Evolutionary conservation across 2,888 invertebrate species (phyloP), one percentile per base, ranked within the genome.

Genomic region (Drosophila histrio): DNA sequence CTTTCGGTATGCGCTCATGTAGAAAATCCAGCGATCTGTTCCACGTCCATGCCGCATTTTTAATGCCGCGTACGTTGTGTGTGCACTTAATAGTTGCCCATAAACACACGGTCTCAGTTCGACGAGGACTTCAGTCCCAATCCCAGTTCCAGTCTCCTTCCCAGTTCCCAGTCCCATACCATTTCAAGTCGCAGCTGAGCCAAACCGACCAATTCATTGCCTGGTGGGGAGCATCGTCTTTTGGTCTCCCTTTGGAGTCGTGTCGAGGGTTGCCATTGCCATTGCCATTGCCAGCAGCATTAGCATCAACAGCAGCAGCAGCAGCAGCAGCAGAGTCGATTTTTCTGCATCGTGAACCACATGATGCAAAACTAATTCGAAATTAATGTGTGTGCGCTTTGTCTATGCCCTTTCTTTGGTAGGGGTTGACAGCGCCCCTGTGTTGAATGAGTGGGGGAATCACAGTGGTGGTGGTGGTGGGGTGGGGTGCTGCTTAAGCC

Each of bases 351-450:
- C 91, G 91, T 90, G 88, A 89, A 91, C 90, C 91, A 91, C 91
- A 91, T 91, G 92, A 91, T 92, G 92, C 91, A 91, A 91, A 91
- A 91, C 91, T 91, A 91, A 91, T 92, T 92, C 90, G 91, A 91
- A 92, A 91, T 92, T 92, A 92, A 91, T 91, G 91, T 90, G 90
- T 89, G 90, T 90, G 82, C 86, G 88, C 89, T 87, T 77, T 83
- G 87, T 88, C 88, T 86, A 67, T 77, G 86, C 64, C 71, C 63
- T 52, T 43, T 52, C 15, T 6, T 13, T 8, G 28, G 46, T 8
- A 17, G 54, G 61, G 59, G 60, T 61, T 61, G 70, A 17, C 39
- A 58, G 17, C 21, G 34, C 15, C 21, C 15, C 43, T 24, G 26
- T 36, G 24, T 17, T 9, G 7, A 2, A 7, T 6, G 11, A 30